These are phyloP conservation scores for Corythornis cristatus DNA, from an alignment of 2,113 vertebrate species.

Conservation along the genomic window DNA sequence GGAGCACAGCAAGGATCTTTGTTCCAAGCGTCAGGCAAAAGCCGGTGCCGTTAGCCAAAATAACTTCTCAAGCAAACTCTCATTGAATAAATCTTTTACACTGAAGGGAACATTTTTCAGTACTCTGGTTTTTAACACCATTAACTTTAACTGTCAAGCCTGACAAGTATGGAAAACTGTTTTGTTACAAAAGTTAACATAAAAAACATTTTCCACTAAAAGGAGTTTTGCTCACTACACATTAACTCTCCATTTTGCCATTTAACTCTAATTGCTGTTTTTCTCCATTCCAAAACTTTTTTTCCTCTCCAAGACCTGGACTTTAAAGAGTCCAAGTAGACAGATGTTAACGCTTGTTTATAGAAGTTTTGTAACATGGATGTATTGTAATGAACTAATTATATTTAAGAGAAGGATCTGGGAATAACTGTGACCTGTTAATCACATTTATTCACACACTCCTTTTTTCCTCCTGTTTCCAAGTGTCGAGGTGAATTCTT, in stretches of 20 bases:
- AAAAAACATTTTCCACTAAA: conserved; percentile 58
- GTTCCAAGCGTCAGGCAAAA: conserved; percentile 17
- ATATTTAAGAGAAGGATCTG: conserved; percentile 27
- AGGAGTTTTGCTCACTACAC: conserved; percentile 5
- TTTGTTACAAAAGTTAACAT: conserved; percentile 56
- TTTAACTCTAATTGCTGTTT: conserved; percentile 42
- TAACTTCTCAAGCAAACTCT: conserved; percentile 42
- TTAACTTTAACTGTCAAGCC: conserved; percentile 70
- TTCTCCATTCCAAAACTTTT: background rate
- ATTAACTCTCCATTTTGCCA: conserved; percentile 30
- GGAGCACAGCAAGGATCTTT: conserved; percentile 35
- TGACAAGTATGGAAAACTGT: conserved; percentile 66
- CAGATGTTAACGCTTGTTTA: background rate
- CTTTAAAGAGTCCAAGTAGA: conserved; percentile 14
- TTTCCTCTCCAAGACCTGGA: background rate
- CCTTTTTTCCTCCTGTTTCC: background rate
- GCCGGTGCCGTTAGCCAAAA: conserved; percentile 3
- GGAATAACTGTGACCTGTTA: background rate
- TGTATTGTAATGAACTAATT: conserved; percentile 14
- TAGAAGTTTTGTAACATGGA: background rate
- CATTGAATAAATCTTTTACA: conserved; percentile 56
- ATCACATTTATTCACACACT: background rate
- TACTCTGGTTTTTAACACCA: conserved; percentile 64
- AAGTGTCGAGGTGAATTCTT: background rate
- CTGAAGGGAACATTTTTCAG: conserved; percentile 54